Evolutionary conservation across 2,113 vertebrate genomes (phyloP), one percentile per base, ranked within the genome.

Genomic region (Sinocyclocheilus rhinocerous): DNA sequence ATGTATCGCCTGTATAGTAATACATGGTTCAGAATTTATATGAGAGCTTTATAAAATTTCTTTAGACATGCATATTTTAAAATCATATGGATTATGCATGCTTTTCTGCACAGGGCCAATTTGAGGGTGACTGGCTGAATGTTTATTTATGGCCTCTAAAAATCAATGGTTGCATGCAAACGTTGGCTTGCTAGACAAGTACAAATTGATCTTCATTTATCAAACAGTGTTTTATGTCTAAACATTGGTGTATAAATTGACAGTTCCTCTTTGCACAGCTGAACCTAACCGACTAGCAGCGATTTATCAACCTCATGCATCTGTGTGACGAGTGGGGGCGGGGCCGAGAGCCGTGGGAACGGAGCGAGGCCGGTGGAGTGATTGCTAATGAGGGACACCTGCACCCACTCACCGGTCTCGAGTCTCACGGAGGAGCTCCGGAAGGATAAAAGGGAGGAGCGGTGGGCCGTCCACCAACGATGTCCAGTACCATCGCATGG

Each of bases 171-270:
- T 70, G 75, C 84, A 83, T 83, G 63, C 52, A 83, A 85, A 70
- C 20, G 11, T n/a, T 48, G 39, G 29, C 15, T 65, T 75, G 76
- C 61, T 69, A 87, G 67, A 80, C 36, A 76, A 81, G 63, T 55
- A 84, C 42, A 84, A 45, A 87, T 83, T 59, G 80, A 76, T 83
- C 42, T 76, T 87, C 80, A 83, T 87, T 87, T 69, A 76, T 86
- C 72, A 87, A 61, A 76, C 77, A 83, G 24, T 39, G 42, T 82
- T 67, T 63, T 76, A 65, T 65, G 70, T 55, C 29, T 82, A 73
- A 75, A 65, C 59, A 20, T 8, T 52, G 42, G 57, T 76, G 85
- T 70, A 11, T 82, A 86, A 76, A 77, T 55, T 83, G 81, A 73
- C 79, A 86, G 59, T 22, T 83, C 59, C 16, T 87, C 45, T 18